Conservation (phyloP, 2,113 vertebrate genomes). For the Hippocampus guttulatus region DNA sequence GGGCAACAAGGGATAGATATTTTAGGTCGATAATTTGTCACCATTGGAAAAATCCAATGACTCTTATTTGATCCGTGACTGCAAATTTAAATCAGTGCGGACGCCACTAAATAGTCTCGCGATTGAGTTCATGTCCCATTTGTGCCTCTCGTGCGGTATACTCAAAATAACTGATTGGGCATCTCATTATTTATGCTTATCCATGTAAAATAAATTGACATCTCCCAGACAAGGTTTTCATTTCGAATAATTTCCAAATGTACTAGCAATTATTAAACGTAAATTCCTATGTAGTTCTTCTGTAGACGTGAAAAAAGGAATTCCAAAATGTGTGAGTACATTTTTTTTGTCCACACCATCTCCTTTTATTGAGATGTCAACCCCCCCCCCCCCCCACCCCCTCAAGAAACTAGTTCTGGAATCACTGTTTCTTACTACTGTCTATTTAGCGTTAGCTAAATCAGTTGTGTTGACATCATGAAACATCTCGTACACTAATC, state of each 20-base stretch:
- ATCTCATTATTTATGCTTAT: slow-evolving; percentile 23
- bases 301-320: no score
- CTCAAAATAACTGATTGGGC: slow-evolving; percentile 38
- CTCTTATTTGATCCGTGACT: slow-evolving; percentile 58
- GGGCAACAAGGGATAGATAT: slow-evolving; percentile 61
- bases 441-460: neutral
- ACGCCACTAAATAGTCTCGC: slow-evolving; percentile 44
- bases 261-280: neutral
- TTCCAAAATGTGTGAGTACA: slow-evolving; percentile 10
- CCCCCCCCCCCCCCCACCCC: neutral
- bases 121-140: slow-evolving; percentile 39
- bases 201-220: slow-evolving; percentile 9
- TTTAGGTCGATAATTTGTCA: slow-evolving; percentile 70
- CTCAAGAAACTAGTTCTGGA: neutral
- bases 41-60: slow-evolving; percentile 61
- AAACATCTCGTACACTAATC: neutral
- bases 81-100: slow-evolving; percentile 53
- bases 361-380: neutral
- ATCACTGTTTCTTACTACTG: neutral
- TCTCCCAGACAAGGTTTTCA: neutral
- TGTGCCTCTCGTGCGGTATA: slow-evolving; percentile 25
- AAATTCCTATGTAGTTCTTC: neutral
- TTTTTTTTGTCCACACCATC: neutral
- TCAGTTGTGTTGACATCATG: neutral
- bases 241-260: neutral